Conservation (phyloP, 2,797 vertebrate species). For the Chaunax sp. region DNA sequence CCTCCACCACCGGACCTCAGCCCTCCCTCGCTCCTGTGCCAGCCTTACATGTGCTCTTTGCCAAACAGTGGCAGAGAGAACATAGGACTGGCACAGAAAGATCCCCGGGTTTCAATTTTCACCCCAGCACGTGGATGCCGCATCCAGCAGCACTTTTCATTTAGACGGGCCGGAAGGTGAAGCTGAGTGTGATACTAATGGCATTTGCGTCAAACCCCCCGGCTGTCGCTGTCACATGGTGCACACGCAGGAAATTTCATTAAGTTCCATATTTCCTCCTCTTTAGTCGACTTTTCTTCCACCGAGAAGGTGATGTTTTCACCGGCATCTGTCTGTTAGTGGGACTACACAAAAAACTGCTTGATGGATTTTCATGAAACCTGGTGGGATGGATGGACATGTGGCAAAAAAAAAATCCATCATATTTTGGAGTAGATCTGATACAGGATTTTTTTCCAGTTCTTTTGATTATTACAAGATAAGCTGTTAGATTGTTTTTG, state of each 20-base stretch:
- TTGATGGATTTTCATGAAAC: no score
- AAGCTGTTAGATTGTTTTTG: no score
- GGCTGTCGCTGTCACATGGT: conserved; percentile 26
- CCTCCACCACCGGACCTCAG: neutral
- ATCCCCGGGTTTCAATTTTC: conserved; percentile 71
- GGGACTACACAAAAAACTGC: no score
- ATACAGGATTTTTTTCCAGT: no score
- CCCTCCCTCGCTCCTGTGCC: conserved; percentile 2
- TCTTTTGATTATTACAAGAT: no score
- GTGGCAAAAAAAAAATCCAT: no score
- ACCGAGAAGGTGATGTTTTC: no score
- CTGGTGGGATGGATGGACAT: no score
- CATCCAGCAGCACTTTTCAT: conserved; percentile 66
- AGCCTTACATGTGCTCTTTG: conserved; percentile 11
- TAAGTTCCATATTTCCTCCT: conserved; percentile 9
- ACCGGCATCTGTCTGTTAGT: no score
- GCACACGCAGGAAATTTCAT: conserved; percentile 14
- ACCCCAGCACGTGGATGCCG: conserved; percentile 70
- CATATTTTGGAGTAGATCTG: no score
- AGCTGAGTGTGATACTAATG: conserved; percentile 55
- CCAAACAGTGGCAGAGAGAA: conserved; percentile 33
- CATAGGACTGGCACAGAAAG: conserved; percentile 35
- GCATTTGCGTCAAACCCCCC: conserved; percentile 53
- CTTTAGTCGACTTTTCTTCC: conserved; percentile 7
- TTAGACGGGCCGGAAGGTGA: conserved; percentile 60